Evolutionary conservation across 2,797 vertebrate genomes (phyloP).

Genomic region (Rhynchotus rufescens): DNA sequence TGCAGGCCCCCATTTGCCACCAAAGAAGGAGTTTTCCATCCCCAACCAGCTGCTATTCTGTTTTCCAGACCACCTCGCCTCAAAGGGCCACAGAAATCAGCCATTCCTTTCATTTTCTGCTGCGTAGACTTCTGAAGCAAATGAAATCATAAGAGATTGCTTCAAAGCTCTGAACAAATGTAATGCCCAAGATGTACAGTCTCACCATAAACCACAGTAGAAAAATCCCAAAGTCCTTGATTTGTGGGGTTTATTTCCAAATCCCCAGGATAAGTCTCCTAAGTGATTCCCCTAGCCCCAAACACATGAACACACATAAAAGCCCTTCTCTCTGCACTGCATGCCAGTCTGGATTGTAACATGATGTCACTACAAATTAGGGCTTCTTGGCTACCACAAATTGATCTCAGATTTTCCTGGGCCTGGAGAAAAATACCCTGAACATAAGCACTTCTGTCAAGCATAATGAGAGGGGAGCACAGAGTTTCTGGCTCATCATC

Average conservation of each 20-base stretch:
- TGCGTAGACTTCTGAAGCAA: not conserved
- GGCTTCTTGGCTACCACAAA: not conserved
- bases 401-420: conserved; percentile 63
- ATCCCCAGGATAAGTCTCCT: not conserved
- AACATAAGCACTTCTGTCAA: conserved; percentile 1
- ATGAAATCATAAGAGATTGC: not conserved
- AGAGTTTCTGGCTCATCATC: not conserved
- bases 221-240: not conserved
- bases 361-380: conserved; percentile 52
- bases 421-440: not conserved
- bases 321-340: not conserved
- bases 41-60: not conserved
- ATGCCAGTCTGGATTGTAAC: not conserved
- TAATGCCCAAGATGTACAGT: not conserved
- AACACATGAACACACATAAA: not conserved
- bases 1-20: not conserved
- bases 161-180: conserved; percentile 17
- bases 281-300: not conserved
- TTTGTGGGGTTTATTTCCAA: conserved; percentile 8
- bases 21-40: not conserved
- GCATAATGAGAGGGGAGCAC: not conserved
- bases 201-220: conserved; percentile 2
- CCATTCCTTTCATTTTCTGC: not conserved
- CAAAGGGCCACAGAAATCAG: not conserved
- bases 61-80: not conserved